A percentile compares a stretch with the other conserved stretches of the same genome.
These are phyloP conservation scores for Leptinotarsa tumamoca DNA, from an alignment of 2,888 invertebrate genomes.

Conservation along the genomic window DNA sequence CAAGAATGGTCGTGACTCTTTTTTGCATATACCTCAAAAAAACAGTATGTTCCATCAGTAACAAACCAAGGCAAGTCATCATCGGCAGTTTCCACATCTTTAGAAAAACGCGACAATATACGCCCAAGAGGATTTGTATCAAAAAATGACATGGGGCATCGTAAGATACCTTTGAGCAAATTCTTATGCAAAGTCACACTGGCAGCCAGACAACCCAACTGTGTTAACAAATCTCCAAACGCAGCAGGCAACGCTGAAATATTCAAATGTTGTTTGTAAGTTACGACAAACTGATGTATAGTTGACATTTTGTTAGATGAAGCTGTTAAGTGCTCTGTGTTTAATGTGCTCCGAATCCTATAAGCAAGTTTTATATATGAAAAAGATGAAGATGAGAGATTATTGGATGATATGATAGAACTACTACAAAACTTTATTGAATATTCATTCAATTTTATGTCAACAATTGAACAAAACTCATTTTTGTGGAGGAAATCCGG, in stretches of 20 bases:
- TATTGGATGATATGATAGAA: no score
- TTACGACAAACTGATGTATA: background rate
- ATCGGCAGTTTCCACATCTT: conserved; percentile 80
- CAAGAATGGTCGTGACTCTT: background rate
- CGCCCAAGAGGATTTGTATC: conserved; percentile 84
- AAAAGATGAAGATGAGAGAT: no score
- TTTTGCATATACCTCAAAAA: conserved; percentile 49
- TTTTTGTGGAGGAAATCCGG: no score
- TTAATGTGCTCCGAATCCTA: conserved; percentile 25
- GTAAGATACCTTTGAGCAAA: conserved; percentile 74
- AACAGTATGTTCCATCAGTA: conserved; percentile 77
- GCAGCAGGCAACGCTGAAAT: conserved; percentile 67
- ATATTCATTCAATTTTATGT: background rate
- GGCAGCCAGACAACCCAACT: conserved; percentile 74
- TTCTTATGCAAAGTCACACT: conserved; percentile 72
- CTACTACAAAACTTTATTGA: background rate
- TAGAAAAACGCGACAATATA: conserved; percentile 80
- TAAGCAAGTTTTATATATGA: background rate
- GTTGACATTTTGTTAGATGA: background rate
- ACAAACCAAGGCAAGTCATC: conserved; percentile 75
- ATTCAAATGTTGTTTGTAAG: background rate
- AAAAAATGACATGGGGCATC: conserved; percentile 80
- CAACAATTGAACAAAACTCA: no score
- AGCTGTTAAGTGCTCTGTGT: conserved; percentile 4
- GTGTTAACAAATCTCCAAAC: conserved; percentile 67